Conservation (phyloP, 2,797 vertebrate genomes). For the Hippocampus kuda region DNA sequence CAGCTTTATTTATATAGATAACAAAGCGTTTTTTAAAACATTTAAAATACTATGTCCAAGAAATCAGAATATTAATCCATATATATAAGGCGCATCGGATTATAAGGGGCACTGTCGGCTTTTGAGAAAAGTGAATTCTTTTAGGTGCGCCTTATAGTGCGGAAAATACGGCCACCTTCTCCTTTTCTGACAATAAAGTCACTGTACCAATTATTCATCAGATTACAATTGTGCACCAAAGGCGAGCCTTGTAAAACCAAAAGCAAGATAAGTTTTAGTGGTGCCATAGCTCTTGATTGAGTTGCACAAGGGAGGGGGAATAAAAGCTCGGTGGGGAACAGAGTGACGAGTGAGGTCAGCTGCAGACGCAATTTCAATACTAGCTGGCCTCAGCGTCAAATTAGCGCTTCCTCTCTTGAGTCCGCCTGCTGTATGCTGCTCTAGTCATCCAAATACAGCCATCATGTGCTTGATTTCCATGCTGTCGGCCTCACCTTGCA, state of each 20-base stretch:
- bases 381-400: conserved; percentile 55
- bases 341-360: conserved; percentile 47
- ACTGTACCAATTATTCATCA: conserved; percentile 40
- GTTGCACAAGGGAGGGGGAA: conserved; percentile 32
- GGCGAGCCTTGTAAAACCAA: conserved; percentile 29
- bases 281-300: conserved; percentile 30
- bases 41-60: too few species aligned
- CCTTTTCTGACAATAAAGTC: conserved; percentile 22
- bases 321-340: conserved; percentile 47
- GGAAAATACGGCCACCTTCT: too few species aligned
- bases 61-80: too few species aligned
- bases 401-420: conserved; percentile 49
- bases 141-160: too few species aligned
- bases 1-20: too few species aligned
- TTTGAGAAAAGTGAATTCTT: too few species aligned
- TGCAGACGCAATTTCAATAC: conserved; percentile 36
- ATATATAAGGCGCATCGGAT: too few species aligned
- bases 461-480: conserved; percentile 60
- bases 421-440: conserved; percentile 48
- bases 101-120: too few species aligned
- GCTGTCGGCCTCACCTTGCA: conserved; percentile 42
- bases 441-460: conserved; percentile 53
- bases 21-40: too few species aligned
- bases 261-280: conserved; percentile 48
- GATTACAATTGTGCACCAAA: conserved; percentile 43